These are phyloP conservation scores for Trematomus bernacchii DNA, from an alignment of 2,797 vertebrate genomes.

Conservation along the genomic window DNA sequence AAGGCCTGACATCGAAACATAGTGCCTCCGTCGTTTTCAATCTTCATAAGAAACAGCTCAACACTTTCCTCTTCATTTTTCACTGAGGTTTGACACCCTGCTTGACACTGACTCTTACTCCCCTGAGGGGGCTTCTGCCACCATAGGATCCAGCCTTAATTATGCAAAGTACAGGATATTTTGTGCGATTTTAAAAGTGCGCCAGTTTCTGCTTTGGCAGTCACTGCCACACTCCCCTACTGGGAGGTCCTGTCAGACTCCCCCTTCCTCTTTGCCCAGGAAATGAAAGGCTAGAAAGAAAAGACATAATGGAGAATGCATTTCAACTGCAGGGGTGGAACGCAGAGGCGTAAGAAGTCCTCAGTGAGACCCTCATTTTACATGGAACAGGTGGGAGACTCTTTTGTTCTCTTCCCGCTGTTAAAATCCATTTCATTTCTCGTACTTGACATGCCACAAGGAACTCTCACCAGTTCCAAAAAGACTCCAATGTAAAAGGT, in stretches of 20 bases:
- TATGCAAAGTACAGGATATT: constrained; percentile 88
- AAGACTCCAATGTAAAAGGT: constrained; percentile 75
- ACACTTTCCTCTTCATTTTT: constrained; percentile 78
- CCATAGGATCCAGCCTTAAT: constrained; percentile 87
- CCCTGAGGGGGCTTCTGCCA: constrained; percentile 79
- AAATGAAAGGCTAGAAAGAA: constrained; percentile 87
- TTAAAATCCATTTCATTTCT: constrained; percentile 89
- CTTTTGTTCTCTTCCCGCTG: constrained; percentile 89
- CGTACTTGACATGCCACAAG: constrained; percentile 84
- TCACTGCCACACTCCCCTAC: constrained; percentile 82
- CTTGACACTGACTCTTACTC: constrained; percentile 81
- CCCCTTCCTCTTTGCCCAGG: constrained; percentile 78
- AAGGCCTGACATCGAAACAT: constrained; percentile 54
- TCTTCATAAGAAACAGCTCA: constrained; percentile 68
- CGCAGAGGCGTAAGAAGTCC: constrained; percentile 83
- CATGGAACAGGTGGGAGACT: constrained; percentile 87
- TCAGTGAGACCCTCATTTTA: constrained; percentile 86
- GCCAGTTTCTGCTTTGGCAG: constrained; percentile 83
- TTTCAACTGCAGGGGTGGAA: constrained; percentile 86
- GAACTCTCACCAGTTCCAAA: constrained; percentile 77
- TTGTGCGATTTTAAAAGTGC: constrained; percentile 85
- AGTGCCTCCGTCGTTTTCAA: constrained; percentile 43
- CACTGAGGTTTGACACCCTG: constrained; percentile 79
- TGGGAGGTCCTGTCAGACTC: constrained; percentile 85
- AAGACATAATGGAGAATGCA: constrained; percentile 87